phyloP scores from a whole-genome alignment of 2,888 invertebrate genomes.

The Sarcophaga variegata region DNA sequence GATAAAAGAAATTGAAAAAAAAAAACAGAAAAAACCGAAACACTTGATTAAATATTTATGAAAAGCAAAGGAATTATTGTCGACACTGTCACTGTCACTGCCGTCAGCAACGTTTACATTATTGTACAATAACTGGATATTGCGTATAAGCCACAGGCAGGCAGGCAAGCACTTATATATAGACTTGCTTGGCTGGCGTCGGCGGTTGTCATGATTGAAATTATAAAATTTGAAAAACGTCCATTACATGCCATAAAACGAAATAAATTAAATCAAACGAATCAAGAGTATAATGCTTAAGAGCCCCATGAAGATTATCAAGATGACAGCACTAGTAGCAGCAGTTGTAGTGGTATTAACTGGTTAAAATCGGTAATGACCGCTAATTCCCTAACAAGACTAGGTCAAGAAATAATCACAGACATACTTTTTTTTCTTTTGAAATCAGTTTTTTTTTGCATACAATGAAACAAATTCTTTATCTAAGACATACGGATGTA shows the following conservation, averaged over 20 bases:
- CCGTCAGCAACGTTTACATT: not conserved
- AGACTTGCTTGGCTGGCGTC: too few relatives aligned
- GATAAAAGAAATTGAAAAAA: not conserved
- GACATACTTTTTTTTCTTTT: too few relatives aligned
- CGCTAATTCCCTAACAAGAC: not conserved
- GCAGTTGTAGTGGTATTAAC: not conserved
- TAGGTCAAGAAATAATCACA: not conserved
- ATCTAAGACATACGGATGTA: not conserved
- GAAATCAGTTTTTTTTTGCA: too few relatives aligned
- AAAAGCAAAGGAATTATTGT: not conserved
- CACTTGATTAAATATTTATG: not conserved
- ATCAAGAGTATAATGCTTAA: too few relatives aligned
- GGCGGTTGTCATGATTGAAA: too few relatives aligned
- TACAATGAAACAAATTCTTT: not conserved
- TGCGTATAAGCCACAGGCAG: too few relatives aligned
- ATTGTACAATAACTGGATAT: not conserved
- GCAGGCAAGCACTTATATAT: too few relatives aligned
- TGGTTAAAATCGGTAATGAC: not conserved
- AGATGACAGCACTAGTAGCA: not conserved
- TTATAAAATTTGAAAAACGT: too few relatives aligned
- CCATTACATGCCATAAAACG: too few relatives aligned
- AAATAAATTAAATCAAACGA: too few relatives aligned
- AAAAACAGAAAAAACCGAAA: not conserved
- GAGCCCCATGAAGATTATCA: too few relatives aligned
- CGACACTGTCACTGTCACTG: not conserved